Conservation (phyloP, 2,113 vertebrate species). For the Propithecus coquereli region DNA sequence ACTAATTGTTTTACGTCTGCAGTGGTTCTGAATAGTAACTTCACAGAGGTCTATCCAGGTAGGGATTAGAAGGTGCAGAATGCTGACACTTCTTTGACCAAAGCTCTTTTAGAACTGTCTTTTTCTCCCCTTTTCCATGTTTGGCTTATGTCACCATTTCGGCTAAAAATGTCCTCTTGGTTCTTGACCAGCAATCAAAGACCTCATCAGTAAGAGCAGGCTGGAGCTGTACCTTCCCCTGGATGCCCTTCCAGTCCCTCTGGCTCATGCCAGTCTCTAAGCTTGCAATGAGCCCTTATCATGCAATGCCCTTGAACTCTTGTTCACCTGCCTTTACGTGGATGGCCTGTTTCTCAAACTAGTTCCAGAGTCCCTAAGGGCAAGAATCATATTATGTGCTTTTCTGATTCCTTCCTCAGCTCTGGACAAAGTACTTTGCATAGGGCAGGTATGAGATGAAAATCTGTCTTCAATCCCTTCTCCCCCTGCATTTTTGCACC, state of each 20-base stretch:
- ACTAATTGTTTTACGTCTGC: not conserved
- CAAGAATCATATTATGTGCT: not conserved
- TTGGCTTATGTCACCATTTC: not conserved
- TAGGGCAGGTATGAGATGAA: accelerated
- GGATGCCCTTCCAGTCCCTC: not conserved
- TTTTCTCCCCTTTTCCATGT: not conserved
- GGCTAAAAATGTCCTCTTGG: not conserved
- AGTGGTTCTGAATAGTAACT: not conserved
- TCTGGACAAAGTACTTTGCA: not conserved
- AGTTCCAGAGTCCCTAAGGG: not conserved
- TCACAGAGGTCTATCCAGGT: not conserved
- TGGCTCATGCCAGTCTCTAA: not conserved
- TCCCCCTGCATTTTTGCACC: not conserved
- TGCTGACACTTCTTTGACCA: not conserved
- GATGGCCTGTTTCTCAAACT: not conserved
- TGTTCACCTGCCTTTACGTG: not conserved
- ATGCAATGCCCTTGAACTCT: not conserved
- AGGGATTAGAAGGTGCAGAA: not conserved
- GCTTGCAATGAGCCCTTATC: not conserved
- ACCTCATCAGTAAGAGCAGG: not conserved
- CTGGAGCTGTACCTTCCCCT: not conserved
- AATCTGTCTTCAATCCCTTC: not conserved
- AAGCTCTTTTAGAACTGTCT: not conserved
- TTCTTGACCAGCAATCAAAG: not conserved
- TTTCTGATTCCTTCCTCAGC: not conserved